A percentile compares a stretch with the other conserved stretches of the same genome.
phyloP scores from a whole-genome alignment of 2,113 vertebrate genomes.

The Nothoprocta pentlandii region DNA sequence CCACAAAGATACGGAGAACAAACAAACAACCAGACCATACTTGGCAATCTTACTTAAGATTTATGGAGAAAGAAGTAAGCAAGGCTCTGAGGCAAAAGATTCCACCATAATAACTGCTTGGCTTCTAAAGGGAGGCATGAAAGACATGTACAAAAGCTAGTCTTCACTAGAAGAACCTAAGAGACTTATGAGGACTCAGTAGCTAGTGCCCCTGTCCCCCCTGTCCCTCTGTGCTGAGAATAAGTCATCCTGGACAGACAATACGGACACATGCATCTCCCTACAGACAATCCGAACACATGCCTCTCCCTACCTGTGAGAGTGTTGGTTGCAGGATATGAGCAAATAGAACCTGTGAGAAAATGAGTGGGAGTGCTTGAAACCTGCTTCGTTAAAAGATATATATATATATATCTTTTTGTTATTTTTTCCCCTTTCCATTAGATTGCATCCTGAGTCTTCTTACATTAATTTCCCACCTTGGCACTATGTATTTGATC shows the following conservation, averaged over 20 bases:
- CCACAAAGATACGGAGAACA: not conserved
- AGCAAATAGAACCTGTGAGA: not conserved
- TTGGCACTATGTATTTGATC: not conserved
- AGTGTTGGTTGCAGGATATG: accelerated
- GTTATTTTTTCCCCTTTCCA: not conserved
- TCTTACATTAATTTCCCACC: not conserved
- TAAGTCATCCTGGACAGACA: not conserved
- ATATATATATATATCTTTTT: no score
- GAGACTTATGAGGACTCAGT: not conserved
- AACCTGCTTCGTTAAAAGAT: not conserved
- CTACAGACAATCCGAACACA: not conserved
- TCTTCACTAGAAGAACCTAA: not conserved
- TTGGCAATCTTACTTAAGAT: not conserved
- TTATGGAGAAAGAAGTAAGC: not conserved
- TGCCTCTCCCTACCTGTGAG: not conserved
- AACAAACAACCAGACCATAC: not conserved
- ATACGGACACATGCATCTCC: not conserved
- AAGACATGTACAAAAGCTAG: not conserved
- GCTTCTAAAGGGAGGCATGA: not conserved
- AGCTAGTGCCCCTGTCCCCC: not conserved
- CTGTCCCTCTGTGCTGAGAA: not conserved
- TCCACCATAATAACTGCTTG: not conserved
- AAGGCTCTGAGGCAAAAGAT: not conserved
- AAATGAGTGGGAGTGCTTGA: not conserved
- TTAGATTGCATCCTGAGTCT: not conserved